Conservation (phyloP, 2,888 invertebrate genomes). For the Acanthopleura granulata region DNA sequence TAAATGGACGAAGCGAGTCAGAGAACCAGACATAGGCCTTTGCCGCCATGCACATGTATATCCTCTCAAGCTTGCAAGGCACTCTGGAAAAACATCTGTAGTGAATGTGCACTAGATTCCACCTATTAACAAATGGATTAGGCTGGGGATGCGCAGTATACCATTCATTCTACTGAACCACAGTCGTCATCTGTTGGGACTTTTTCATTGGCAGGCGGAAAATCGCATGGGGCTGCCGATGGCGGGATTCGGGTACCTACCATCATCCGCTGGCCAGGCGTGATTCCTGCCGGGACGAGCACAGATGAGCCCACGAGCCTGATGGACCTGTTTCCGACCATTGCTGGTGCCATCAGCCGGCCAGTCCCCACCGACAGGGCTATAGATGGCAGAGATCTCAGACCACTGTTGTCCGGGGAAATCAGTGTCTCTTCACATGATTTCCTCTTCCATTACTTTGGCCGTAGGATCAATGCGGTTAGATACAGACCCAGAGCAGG, state of each 20-base stretch:
- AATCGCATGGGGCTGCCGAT: slow-evolving; percentile 42
- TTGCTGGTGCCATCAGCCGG: slow-evolving; percentile 34
- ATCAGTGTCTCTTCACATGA: slow-evolving; percentile 7
- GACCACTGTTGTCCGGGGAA: background rate
- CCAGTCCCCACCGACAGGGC: slow-evolving; percentile 25
- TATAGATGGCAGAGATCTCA: slow-evolving; percentile 18
- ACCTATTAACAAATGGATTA: too few species aligned
- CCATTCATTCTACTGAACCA: too few species aligned
- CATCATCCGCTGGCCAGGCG: slow-evolving; percentile 43
- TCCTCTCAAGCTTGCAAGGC: too few species aligned
- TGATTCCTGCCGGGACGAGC: slow-evolving; percentile 27
- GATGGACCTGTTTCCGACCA: slow-evolving; percentile 58
- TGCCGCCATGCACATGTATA: too few species aligned
- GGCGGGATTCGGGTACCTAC: slow-evolving; percentile 59
- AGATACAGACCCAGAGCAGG: slow-evolving; percentile 19
- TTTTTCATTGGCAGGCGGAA: slow-evolving; percentile 33
- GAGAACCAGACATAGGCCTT: too few species aligned
- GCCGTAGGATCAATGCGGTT: background rate
- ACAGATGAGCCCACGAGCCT: slow-evolving; percentile 38
- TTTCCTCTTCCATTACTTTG: slow-evolving; percentile 22
- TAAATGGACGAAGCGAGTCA: too few species aligned
- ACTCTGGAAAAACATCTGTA: too few species aligned
- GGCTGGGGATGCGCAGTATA: too few species aligned
- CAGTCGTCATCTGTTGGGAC: too few species aligned
- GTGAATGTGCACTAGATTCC: too few species aligned